A percentile compares a stretch with the other conserved stretches of the same genome.
These are phyloP conservation scores for Chrysaora quinquecirrha DNA, from an alignment of 30 jellyfish, hydroid and myxozoan genomes.

Conservation along the genomic window DNA sequence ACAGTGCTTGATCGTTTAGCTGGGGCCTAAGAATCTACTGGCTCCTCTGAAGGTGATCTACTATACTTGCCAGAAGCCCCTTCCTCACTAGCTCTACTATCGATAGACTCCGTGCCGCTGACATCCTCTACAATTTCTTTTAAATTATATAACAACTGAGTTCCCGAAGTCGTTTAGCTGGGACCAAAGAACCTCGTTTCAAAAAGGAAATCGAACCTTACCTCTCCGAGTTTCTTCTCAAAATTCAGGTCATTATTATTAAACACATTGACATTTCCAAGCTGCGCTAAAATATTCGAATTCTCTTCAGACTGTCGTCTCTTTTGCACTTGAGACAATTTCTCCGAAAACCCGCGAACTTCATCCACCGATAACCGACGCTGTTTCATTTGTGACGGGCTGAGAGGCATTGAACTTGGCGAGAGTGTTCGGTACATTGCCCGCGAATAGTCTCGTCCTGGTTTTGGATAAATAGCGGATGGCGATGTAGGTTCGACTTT, in stretches of 20 bases:
- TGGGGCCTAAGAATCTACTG: too few species aligned
- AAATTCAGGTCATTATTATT: constrained; percentile 31
- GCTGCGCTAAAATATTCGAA: constrained; percentile 14
- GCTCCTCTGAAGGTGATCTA: too few species aligned
- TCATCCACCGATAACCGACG: constrained; percentile 2
- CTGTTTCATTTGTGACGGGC: background rate
- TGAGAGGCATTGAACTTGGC: background rate
- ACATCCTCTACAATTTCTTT: too few species aligned
- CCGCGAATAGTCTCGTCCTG: background rate
- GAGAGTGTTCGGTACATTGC: background rate
- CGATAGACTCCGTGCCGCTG: too few species aligned
- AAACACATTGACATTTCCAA: constrained; percentile 47
- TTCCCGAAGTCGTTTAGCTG: too few species aligned
- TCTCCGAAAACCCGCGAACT: constrained; percentile 24
- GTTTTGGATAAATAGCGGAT: background rate
- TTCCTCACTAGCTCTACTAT: too few species aligned
- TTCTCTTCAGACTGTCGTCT: constrained; percentile 21
- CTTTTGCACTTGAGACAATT: constrained; percentile 16
- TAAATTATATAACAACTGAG: too few species aligned
- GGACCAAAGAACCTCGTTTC: too few species aligned
- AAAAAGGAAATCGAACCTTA: too few species aligned
- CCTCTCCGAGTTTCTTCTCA: constrained; percentile 55
- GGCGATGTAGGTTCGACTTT: background rate
- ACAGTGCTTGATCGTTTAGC: too few species aligned
- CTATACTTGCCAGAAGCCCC: too few species aligned